A percentile compares a stretch with the other conserved stretches of the same genome.
Conservation (phyloP, 2,797 vertebrate genomes). For the Moxostoma hubbsi region DNA sequence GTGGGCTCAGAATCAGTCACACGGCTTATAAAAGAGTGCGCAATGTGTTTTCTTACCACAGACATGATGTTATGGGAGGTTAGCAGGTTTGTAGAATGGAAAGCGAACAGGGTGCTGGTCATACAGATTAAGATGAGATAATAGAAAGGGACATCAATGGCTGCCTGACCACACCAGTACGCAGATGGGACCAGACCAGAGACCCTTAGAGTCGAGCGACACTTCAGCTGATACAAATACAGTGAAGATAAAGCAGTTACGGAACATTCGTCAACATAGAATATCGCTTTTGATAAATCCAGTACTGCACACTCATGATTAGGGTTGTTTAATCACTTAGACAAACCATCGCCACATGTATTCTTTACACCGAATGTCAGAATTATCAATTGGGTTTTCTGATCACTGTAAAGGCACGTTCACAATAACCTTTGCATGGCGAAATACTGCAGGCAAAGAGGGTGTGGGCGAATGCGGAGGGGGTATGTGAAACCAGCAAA, state of each 20-base stretch:
- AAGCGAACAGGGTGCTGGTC: slow-evolving; percentile 76
- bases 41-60: slow-evolving; percentile 71
- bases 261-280: not conserved
- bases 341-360: no score
- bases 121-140: slow-evolving; percentile 78
- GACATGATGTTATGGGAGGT: slow-evolving; percentile 72
- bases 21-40: not conserved
- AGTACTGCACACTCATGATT: not conserved
- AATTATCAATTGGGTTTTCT: no score
- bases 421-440: no score
- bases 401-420: no score
- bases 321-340: no score
- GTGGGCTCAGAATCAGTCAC: no score
- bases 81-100: slow-evolving; percentile 77
- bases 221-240: slow-evolving; percentile 77
- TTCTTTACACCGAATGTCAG: no score
- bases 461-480: no score
- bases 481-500: no score
- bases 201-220: slow-evolving; percentile 81
- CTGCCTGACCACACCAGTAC: slow-evolving; percentile 91
- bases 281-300: not conserved
- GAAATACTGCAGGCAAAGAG: no score
- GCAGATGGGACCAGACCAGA: slow-evolving; percentile 90
- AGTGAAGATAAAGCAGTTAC: not conserved
- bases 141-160: slow-evolving; percentile 85